Base-by-base conservation (phyloP, 2,888 invertebrate genomes). In the Frankliniella intonsa region DNA sequence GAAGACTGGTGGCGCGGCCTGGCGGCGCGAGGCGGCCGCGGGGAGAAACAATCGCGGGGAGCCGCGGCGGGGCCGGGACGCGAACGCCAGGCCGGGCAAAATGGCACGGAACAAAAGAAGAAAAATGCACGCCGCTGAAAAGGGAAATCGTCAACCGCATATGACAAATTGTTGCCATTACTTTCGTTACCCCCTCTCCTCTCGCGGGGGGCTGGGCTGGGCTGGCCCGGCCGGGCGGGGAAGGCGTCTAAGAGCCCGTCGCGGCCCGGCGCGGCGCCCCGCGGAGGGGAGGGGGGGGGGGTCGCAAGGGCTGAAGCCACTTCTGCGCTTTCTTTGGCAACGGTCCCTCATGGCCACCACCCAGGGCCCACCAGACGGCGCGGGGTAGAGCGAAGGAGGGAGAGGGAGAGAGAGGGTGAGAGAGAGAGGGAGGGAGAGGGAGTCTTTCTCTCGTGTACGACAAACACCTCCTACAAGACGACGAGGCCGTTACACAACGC, bases 101-200 rank as follows among this genome's bases (percentile, higher is more conserved):
- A 76, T 76, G 69, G 69, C 25, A 76, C 69, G 69, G 69, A 76
- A 76, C 25, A 76, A 76, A 76, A 76, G 69, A 76, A 76, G 69
- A 76, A 76, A 76, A 76, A 25, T 22, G 69, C 69, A 76, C 22
- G 11, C 22, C 69, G 69, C 69, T 76, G 69, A 25, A 76, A 76
- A 76, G 69, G 69, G 69, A 76, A 76, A 76, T 76, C 69, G 69
- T 76, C 22, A 76, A 76, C 69, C 69, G 69, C 69, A 76, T 76
- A 76, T 76, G 69, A 76, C 69, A 76, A 76, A 76, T 76, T 76
- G 69, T 76, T 76, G 69, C 25, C 69, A 76, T 76, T 76, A 76
- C 69, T 76, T 76, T 76, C 69, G 69, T 62, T 62, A 17, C 62
- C 62, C 62, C 62, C 14, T 3, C 62, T 62, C 19, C 17, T 7